A percentile compares a stretch with the other conserved stretches of the same genome.
phyloP scores from a whole-genome alignment of 2,113 vertebrate species.

The Ptychochromis oligacanthus region DNA sequence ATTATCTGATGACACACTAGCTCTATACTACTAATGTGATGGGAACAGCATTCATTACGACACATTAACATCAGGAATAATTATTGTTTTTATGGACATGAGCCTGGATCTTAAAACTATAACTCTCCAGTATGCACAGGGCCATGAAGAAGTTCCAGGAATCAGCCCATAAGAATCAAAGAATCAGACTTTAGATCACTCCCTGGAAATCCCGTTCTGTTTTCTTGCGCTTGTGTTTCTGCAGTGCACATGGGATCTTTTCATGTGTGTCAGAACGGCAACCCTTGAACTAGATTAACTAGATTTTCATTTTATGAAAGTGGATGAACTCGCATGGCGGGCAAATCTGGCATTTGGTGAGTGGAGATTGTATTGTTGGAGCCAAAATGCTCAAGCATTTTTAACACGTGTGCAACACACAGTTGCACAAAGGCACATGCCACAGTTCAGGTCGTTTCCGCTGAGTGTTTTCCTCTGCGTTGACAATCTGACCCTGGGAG shows the following conservation, averaged over 20 bases:
- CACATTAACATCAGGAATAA: background rate
- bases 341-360: too few species aligned
- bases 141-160: background rate
- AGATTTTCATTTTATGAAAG: background rate
- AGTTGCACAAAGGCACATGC: background rate
- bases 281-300: background rate
- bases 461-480: background rate
- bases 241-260: background rate
- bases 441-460: background rate
- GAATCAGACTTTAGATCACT: background rate
- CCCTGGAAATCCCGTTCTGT: background rate
- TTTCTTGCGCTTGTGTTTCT: background rate
- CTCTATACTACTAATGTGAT: background rate
- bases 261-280: background rate
- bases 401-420: background rate
- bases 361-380: too few species aligned
- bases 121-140: background rate
- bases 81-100: background rate
- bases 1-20: background rate
- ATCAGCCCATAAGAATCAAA: too few species aligned
- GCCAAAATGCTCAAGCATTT: background rate
- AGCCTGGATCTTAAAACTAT: background rate
- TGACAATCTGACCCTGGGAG: too few species aligned
- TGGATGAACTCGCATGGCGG: background rate
- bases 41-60: background rate